Percentiles rank a stretch among this genome's conserved stretches.
Evolutionary conservation across 1,140 invertebrate species (phyloP).

Genomic region (Luehdorfia chinensis): DNA sequence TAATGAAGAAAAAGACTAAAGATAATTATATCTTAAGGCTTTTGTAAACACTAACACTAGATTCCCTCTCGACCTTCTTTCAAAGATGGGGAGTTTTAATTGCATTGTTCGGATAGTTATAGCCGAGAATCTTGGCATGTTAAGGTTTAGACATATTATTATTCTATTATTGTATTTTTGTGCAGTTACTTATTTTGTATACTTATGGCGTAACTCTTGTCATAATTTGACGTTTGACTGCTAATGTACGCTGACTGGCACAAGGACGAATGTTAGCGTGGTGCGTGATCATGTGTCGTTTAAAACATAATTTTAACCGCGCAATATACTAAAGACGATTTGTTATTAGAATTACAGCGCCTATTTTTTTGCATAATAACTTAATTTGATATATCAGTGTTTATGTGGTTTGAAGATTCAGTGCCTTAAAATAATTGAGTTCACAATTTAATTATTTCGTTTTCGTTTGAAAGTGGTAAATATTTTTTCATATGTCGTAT

Average conservation of each 20-base stretch:
- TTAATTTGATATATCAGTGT: no score
- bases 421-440: no score
- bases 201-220: constrained; percentile 2
- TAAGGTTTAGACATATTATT: neutral
- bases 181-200: no score
- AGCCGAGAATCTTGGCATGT: neutral
- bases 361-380: no score
- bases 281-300: constrained; percentile 5
- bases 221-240: constrained; percentile 40
- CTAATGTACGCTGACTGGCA: constrained; percentile 47
- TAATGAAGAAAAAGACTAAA: no score
- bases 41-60: constrained; percentile 11
- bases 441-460: no score
- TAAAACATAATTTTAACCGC: constrained; percentile 1
- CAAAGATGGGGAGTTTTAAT: constrained; percentile 6
- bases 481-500: no score
- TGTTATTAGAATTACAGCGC: no score
- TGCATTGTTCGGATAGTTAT: neutral
- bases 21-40: constrained; percentile 10
- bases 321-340: constrained; percentile 1
- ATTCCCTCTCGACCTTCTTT: constrained; percentile 12
- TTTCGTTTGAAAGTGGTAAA: no score
- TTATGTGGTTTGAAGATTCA: no score
- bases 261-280: constrained; percentile 34
- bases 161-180: neutral